Percentiles rank a stretch among this genome's conserved stretches.
These are phyloP conservation scores for Apodemus speciosus DNA, from an alignment of 2,113 vertebrate species.

Conservation along the genomic window DNA sequence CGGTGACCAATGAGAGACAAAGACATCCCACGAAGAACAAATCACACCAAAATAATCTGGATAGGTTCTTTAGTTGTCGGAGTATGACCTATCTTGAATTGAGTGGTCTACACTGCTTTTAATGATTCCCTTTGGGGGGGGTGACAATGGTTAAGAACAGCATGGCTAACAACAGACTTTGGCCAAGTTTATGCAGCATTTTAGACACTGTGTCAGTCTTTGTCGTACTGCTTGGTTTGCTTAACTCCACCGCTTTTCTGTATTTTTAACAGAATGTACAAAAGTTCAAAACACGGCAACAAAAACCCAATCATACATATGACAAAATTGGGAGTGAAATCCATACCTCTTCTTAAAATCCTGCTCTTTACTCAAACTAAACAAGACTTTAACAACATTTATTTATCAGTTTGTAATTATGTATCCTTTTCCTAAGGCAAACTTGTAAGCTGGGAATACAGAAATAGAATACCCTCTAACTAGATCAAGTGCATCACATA, in stretches of 20 bases:
- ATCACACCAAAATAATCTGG: not conserved
- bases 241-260: conserved; percentile 14
- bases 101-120: not conserved
- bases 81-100: not conserved
- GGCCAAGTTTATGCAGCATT: conserved; percentile 17
- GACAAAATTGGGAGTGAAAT: conserved; percentile 8
- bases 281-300: conserved; percentile 33
- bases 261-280: conserved; percentile 41
- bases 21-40: conserved; percentile 9
- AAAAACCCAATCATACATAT: not conserved
- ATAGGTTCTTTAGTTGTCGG: conserved; percentile 4
- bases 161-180: not conserved
- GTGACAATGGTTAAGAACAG: not conserved
- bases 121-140: not conserved
- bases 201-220: not conserved
- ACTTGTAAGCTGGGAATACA: not conserved
- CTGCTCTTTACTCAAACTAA: conserved; percentile 23
- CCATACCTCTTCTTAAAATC: not conserved
- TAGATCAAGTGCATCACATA: not conserved
- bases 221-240: conserved; percentile 4
- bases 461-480: conserved; percentile 1
- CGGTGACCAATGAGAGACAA: conserved; percentile 8
- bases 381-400: conserved; percentile 2
- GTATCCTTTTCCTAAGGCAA: not conserved
- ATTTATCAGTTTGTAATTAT: not conserved